phyloP scores from a whole-genome alignment of 2,888 invertebrate genomes.

The Sepioteuthis lessoniana region DNA sequence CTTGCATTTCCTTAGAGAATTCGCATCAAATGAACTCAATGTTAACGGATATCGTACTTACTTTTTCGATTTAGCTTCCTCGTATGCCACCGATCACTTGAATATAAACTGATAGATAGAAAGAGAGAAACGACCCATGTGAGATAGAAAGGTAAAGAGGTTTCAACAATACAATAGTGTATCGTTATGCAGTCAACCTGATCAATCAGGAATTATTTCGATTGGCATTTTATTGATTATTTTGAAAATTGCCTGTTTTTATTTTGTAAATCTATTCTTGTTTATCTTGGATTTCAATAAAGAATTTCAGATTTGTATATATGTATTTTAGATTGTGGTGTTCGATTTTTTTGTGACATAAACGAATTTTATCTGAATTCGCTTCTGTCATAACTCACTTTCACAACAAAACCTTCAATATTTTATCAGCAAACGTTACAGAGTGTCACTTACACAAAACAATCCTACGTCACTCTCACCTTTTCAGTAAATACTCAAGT shows the following conservation, averaged over 20 bases:
- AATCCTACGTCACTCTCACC: background rate
- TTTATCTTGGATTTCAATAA: background rate
- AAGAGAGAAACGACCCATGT: background rate
- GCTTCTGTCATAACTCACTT: no score
- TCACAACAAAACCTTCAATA: background rate
- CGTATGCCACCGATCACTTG: no score
- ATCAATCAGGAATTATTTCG: background rate
- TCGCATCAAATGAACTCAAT: no score
- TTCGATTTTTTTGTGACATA: background rate
- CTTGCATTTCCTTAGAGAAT: no score
- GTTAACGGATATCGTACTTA: no score
- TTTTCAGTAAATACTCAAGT: background rate
- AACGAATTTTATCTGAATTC: background rate
- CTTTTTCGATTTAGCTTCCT: no score
- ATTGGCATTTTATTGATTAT: background rate
- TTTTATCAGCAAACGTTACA: background rate
- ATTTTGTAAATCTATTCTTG: background rate
- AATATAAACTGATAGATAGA: no score
- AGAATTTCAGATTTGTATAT: background rate
- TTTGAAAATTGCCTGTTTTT: background rate
- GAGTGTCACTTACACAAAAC: background rate
- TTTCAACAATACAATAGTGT: background rate
- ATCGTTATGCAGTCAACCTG: background rate
- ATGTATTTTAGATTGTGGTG: background rate
- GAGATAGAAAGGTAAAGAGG: background rate